Base-by-base conservation (phyloP, 2,797 vertebrate species). In the Centropyge bicolor region DNA sequence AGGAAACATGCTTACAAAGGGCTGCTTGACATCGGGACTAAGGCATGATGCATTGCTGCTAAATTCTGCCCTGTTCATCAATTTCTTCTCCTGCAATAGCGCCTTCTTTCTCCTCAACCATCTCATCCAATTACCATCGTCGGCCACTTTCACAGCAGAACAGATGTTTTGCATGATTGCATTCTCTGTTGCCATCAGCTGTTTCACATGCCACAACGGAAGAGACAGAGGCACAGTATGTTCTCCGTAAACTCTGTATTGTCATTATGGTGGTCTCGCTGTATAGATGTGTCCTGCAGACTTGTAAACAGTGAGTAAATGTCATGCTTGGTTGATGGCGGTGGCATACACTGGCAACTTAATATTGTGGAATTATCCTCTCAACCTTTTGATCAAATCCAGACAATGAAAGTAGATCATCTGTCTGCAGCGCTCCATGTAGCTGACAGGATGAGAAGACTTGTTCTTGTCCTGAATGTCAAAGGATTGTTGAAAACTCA, bases 1-100 rank as follows among this genome's bases (percentile, higher is more conserved):
- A 59, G 61, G 62, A 78, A 84, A 88, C 74, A 71, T 87, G 91
- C 87, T 91, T 91, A 88, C 88, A 88, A 83, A 88, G 84, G 83
- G 12, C 24, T 31, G 70, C 51, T 74, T 91, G 84, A 85, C 77
- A 78, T 48, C 40, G 56, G 61, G 69, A 80, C 71, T 65, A 38
- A 79, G 54, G 64, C 17, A 54, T 91, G 87, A 93, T 91, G 75
- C 77, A 82, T 88, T 69, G 74, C 85, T 80, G 14, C 71, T 45
- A 49, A 68, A 80, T 83, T 90, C 74, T 84, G 84, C 83, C 35
- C 55, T 19, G 48, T 89, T 89, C 84, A 88, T 90, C 83, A 78
- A 3, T 81, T 89, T 83, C 76, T 78, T 57, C 55, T 57, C 68
- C 64, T 35, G 71, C 31, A n/a, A 67, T 24, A 36, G 57, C n/a